A percentile compares a stretch with the other conserved stretches of the same genome.
Conservation (phyloP, 2,113 vertebrate genomes). For the Lepidothrix coronata region DNA sequence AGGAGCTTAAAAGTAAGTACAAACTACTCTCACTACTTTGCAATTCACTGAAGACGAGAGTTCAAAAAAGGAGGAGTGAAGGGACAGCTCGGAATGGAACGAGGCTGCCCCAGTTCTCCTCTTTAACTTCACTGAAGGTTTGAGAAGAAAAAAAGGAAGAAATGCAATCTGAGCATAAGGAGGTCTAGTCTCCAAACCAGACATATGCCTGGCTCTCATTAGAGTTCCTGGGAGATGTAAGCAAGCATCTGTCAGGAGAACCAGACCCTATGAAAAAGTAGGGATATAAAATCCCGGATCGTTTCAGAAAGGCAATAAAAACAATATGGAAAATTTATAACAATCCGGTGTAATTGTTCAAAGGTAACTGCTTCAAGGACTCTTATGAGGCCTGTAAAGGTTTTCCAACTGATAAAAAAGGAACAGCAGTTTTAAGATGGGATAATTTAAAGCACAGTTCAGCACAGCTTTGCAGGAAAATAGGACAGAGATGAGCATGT, state of each 20-base stretch:
- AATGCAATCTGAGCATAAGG: neutral
- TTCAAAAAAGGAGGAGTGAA: neutral
- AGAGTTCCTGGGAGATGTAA: conserved; percentile 31
- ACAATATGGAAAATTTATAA: conserved; percentile 47
- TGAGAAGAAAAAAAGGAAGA: neutral
- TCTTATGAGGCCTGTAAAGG: conserved; percentile 26
- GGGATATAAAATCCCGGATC: conserved; percentile 28
- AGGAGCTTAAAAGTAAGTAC: neutral
- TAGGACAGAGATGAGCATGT: neutral
- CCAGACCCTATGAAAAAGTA: neutral
- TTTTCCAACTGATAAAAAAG: conserved; percentile 10
- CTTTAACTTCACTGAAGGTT: neutral
- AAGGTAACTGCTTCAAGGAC: conserved; percentile 33
- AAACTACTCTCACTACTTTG: neutral
- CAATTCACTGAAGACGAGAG: neutral
- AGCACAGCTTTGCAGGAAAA: neutral
- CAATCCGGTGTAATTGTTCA: conserved; percentile 6
- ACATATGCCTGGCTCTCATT: conserved; percentile 24
- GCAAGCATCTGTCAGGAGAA: conserved; percentile 29
- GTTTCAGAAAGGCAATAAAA: conserved; percentile 49
- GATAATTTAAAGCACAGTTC: neutral
- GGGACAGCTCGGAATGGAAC: neutral
- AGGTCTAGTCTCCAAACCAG: neutral
- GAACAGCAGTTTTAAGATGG: neutral
- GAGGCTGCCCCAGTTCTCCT: neutral